Conservation (phyloP, 2,797 vertebrate genomes). For the Galago senegalensis region DNA sequence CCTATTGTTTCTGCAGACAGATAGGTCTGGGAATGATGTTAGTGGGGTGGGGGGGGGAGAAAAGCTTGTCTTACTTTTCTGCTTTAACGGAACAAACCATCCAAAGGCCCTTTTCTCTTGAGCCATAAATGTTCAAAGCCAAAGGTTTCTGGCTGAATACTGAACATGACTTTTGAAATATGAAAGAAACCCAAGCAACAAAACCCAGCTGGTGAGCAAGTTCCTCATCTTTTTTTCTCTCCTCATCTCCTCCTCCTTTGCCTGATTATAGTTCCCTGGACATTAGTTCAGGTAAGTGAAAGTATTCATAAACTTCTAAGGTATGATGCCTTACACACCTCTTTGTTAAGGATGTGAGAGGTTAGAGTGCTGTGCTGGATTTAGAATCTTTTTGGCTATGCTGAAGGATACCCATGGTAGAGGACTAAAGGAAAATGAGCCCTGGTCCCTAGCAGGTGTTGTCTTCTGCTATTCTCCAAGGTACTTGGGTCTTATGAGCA, state of each 20-base stretch:
- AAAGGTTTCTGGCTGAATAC: background rate
- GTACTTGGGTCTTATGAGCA: too few relatives aligned
- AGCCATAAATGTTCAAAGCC: background rate
- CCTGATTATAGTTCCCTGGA: background rate
- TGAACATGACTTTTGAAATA: background rate
- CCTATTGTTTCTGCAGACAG: background rate
- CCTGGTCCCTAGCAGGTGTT: background rate
- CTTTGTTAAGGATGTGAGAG: background rate
- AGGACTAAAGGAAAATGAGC: background rate
- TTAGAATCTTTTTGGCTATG: background rate
- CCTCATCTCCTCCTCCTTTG: background rate
- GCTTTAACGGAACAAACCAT: constrained; percentile 10
- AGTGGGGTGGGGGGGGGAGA: too few relatives aligned
- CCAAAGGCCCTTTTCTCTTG: background rate
- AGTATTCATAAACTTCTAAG: background rate
- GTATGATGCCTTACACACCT: background rate
- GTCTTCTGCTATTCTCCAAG: background rate
- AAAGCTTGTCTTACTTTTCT: background rate
- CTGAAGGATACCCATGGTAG: background rate
- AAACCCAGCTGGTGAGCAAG: background rate
- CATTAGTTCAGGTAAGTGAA: background rate
- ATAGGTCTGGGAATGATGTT: background rate
- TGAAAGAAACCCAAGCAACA: background rate
- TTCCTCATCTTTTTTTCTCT: background rate
- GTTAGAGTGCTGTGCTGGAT: background rate